These are phyloP conservation scores for Macrophya alboannulata DNA, from an alignment of 2,888 invertebrate species.

Conservation along the genomic window DNA sequence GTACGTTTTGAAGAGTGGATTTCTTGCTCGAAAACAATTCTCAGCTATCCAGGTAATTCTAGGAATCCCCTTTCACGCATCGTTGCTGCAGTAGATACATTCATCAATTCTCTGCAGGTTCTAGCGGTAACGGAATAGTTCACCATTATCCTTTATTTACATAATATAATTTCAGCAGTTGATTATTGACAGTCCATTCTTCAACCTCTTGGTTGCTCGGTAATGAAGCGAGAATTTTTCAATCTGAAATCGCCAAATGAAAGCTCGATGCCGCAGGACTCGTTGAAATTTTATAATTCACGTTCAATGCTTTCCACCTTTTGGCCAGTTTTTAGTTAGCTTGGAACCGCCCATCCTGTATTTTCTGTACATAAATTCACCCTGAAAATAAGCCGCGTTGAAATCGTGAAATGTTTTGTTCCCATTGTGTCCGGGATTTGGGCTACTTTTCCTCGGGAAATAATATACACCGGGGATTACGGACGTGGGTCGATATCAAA, in stretches of 20 bases:
- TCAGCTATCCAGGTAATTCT: background rate
- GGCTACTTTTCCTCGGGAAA: background rate
- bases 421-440: background rate
- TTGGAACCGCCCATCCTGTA: no score
- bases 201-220: background rate
- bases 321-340: no score
- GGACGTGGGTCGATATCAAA: background rate
- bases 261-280: background rate
- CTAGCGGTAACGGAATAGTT: slow-evolving; percentile 1
- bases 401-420: background rate
- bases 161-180: background rate
- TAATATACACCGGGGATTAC: background rate
- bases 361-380: background rate
- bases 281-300: no score
- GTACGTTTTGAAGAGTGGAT: background rate
- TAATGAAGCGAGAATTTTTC: background rate
- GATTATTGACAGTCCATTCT: background rate
- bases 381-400: background rate
- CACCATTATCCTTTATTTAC: background rate
- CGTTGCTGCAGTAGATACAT: background rate
- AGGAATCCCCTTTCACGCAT: slow-evolving; percentile 6
- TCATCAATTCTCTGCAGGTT: background rate
- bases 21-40: background rate
- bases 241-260: background rate
- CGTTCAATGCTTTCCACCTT: no score